Conservation (phyloP, 2,888 invertebrate genomes). For the Tachystola acroxantha region DNA sequence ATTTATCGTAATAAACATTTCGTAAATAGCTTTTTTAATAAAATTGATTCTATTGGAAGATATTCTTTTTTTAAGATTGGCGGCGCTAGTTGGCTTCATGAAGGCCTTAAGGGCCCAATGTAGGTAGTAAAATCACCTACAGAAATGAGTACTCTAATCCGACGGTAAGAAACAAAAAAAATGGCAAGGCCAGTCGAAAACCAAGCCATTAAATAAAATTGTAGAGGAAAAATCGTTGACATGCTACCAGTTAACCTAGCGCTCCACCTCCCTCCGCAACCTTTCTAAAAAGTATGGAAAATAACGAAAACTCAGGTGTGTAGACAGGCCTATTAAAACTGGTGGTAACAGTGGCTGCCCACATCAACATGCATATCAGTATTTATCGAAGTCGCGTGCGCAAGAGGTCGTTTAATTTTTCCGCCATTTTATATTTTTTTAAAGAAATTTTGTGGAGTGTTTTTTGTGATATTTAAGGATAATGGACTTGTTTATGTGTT, state of each 20-base stretch:
- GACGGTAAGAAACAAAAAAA: neutral
- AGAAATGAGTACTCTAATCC: too few relatives aligned
- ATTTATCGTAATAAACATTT: too few relatives aligned
- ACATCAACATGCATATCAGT: constrained; percentile 43
- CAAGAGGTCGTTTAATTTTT: constrained; percentile 12
- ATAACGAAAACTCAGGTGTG: constrained; percentile 14
- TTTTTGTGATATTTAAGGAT: neutral
- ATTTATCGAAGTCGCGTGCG: constrained; percentile 53
- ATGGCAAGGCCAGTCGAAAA: constrained; percentile 16
- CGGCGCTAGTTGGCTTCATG: too few relatives aligned
- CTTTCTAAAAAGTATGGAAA: neutral
- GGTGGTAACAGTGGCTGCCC: constrained; percentile 42
- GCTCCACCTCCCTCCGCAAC: constrained; percentile 12
- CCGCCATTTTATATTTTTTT: constrained; percentile 1
- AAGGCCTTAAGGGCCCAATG: too few relatives aligned
- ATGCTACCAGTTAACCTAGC: constrained; percentile 12
- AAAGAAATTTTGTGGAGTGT: neutral
- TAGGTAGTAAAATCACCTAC: too few relatives aligned
- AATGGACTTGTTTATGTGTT: too few relatives aligned
- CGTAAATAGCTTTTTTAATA: too few relatives aligned
- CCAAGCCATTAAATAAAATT: constrained; percentile 10
- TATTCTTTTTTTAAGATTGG: too few relatives aligned
- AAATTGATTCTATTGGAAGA: too few relatives aligned
- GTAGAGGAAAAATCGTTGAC: constrained; percentile 11
- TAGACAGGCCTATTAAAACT: constrained; percentile 33